These are phyloP conservation scores for Python bivittatus DNA, from an alignment of 2,113 vertebrate species.

Conservation along the genomic window DNA sequence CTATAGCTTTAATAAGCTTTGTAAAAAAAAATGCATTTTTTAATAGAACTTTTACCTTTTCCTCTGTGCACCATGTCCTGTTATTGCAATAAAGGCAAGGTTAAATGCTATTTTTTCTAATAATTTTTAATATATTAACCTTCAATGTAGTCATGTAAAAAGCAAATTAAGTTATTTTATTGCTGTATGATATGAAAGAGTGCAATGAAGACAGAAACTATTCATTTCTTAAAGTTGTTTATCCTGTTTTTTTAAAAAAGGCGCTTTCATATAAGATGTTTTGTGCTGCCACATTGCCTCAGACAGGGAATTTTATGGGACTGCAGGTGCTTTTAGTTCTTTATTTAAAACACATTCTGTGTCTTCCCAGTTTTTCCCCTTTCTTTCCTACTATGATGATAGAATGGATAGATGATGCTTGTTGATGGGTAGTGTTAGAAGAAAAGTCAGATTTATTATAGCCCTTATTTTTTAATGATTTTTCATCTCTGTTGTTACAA, in stretches of 20 bases:
- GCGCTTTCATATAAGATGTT: background rate
- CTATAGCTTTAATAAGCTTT: background rate
- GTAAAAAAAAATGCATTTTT: background rate
- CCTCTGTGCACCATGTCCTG: background rate
- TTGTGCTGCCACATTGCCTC: background rate
- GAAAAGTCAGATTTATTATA: background rate
- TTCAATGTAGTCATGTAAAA: slow-evolving; percentile 1
- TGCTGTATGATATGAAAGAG: background rate
- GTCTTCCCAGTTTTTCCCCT: background rate
- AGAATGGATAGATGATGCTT: background rate
- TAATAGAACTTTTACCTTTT: background rate
- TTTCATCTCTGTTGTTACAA: background rate
- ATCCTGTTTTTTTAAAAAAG: background rate
- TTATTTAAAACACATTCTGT: background rate
- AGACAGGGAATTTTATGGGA: background rate
- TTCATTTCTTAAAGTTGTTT: background rate
- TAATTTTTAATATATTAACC: background rate
- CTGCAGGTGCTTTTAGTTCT: background rate
- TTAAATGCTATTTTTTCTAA: background rate
- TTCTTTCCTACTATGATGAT: background rate
- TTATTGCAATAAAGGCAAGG: slow-evolving; percentile 9
- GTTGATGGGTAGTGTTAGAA: background rate
- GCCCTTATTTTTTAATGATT: background rate
- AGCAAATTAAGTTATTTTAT: background rate
- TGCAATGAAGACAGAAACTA: background rate